Percentiles rank a stretch among this genome's conserved stretches.
These are phyloP conservation scores for Orthosia incerta DNA, from an alignment of 2,888 invertebrate genomes.

Conservation along the genomic window DNA sequence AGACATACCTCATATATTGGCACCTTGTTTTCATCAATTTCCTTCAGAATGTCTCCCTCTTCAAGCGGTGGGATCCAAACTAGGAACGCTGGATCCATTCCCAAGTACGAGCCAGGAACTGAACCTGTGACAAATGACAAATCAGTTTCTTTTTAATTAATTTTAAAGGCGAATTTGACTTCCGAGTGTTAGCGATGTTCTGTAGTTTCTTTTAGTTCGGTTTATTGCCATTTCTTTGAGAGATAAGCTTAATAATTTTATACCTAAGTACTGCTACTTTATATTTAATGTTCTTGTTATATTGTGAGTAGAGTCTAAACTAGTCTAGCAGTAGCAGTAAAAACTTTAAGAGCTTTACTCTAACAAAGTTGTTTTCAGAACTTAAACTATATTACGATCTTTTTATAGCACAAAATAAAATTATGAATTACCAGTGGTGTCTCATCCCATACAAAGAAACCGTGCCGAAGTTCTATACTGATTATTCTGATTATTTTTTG, in stretches of 20 bases:
- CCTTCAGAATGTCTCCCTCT: conserved; percentile 92
- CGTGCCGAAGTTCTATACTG: too few species aligned
- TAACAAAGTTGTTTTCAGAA: conserved; percentile 20
- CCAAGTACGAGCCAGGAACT: conserved; percentile 96
- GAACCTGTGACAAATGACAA: conserved; percentile 89
- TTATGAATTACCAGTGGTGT: not conserved
- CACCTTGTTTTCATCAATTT: conserved; percentile 89
- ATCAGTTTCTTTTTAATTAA: conserved; percentile 54
- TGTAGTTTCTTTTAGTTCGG: too few species aligned
- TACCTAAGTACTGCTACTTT: not conserved
- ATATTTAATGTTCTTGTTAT: not conserved
- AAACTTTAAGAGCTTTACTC: conserved; percentile 16
- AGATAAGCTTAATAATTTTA: not conserved
- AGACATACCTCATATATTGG: conserved; percentile 82
- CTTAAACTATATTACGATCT: conserved; percentile 2
- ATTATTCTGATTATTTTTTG: too few species aligned
- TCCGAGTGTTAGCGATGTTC: too few species aligned
- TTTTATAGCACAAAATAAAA: conserved; percentile 8
- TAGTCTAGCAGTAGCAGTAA: not conserved
- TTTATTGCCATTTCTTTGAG: not conserved
- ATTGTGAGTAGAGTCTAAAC: not conserved
- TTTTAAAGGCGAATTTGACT: conserved; percentile 20
- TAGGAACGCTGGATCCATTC: conserved; percentile 97
- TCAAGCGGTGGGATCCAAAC: conserved; percentile 97
- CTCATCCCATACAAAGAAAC: too few species aligned